Percentiles rank a stretch among this genome's conserved stretches.
phyloP scores from a whole-genome alignment of 1,140 invertebrate species.

The Zaprionus ghesquierei region DNA sequence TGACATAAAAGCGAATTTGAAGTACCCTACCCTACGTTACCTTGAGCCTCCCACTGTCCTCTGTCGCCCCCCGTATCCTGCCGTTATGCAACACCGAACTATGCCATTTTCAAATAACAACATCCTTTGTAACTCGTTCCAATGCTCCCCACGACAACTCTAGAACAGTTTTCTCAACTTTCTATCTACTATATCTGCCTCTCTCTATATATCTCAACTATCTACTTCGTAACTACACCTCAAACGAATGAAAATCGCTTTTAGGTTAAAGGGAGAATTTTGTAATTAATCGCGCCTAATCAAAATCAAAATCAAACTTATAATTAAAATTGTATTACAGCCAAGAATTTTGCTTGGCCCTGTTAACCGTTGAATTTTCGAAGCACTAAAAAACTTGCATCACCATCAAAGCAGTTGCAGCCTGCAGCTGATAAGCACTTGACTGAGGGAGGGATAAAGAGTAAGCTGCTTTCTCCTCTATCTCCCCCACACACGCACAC shows the following conservation, averaged over 20 bases:
- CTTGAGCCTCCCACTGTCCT: neutral
- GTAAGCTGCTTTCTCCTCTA: neutral
- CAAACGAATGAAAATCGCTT: constrained; percentile 69
- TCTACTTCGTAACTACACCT: constrained; percentile 55
- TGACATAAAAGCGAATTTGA: constrained; percentile 80
- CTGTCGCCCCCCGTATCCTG: constrained; percentile 16
- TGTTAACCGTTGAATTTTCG: constrained; percentile 75
- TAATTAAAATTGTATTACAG: constrained; percentile 31
- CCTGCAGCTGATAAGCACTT: neutral
- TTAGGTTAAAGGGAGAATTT: constrained; percentile 81
- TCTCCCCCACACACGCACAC: neutral
- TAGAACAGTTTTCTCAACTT: constrained; percentile 64
- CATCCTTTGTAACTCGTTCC: constrained; percentile 57
- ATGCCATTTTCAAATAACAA: constrained; percentile 53
- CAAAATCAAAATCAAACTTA: constrained; percentile 43
- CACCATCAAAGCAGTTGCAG: constrained; percentile 47
- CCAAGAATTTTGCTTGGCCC: constrained; percentile 53
- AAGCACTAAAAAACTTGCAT: constrained; percentile 75
- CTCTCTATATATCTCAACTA: constrained; percentile 50
- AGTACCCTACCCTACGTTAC: constrained; percentile 40
- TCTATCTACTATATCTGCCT: constrained; percentile 63
- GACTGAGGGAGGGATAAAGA: neutral
- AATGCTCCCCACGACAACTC: constrained; percentile 55
- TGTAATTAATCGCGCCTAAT: constrained; percentile 72
- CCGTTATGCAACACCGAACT: constrained; percentile 47